These are phyloP conservation scores for Agrochola litura DNA, from an alignment of 2,888 invertebrate species.

Conservation along the genomic window DNA sequence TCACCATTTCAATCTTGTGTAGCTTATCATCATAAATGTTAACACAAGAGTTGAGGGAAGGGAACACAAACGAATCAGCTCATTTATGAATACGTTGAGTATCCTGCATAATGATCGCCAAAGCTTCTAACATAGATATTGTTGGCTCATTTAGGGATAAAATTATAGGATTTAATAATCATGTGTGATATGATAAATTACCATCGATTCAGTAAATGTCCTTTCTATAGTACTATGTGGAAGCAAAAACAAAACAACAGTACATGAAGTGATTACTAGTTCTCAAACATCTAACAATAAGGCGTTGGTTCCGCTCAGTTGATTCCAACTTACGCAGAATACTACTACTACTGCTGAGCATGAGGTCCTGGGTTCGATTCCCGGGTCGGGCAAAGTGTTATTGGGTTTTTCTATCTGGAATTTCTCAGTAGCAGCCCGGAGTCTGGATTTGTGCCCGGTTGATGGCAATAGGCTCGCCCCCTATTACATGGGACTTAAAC, in stretches of 20 bases:
- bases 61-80: neutral
- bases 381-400: no score
- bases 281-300: slow-evolving; percentile 36
- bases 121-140: neutral
- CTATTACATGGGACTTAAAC: no score
- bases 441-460: no score
- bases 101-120: neutral
- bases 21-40: neutral
- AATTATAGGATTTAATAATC: neutral
- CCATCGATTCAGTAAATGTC: neutral
- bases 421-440: no score
- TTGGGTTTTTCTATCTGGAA: no score
- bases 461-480: no score
- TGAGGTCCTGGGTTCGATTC: no score
- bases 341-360: no score
- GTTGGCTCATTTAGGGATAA: neutral
- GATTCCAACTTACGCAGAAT: slow-evolving; percentile 45
- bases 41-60: neutral
- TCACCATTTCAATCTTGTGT: neutral
- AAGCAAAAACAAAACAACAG: slow-evolving; percentile 19
- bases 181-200: neutral
- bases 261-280: slow-evolving; percentile 34
- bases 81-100: neutral
- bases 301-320: slow-evolving; percentile 43
- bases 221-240: neutral